phyloP scores from a whole-genome alignment of 2,113 vertebrate genomes.

The Poecilia latipinna region DNA sequence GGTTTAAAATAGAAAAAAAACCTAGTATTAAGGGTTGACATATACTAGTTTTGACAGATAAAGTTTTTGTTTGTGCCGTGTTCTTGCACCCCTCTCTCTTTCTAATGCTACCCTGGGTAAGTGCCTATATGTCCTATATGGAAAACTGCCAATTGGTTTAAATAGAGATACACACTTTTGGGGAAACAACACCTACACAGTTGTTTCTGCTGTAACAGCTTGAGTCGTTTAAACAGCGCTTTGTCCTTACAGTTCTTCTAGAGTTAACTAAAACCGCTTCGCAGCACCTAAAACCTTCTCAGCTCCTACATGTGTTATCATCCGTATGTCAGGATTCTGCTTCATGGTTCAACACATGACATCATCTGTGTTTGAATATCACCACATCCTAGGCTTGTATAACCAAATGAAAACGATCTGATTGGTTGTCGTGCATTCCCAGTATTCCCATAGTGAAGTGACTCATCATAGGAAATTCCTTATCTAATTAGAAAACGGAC shows the following conservation, averaged over 20 bases:
- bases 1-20: not conserved
- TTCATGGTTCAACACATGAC: constrained; percentile 45
- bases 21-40: not conserved
- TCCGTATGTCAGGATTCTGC: constrained; percentile 9
- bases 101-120: not conserved
- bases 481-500: constrained; percentile 23
- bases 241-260: no score
- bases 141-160: not conserved
- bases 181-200: not conserved
- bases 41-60: not conserved
- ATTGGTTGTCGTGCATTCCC: constrained; percentile 16
- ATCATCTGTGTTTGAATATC: constrained; percentile 36
- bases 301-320: constrained; percentile 25
- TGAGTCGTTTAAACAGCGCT: not conserved
- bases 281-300: not conserved
- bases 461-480: constrained; percentile 15
- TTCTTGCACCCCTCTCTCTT: no score
- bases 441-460: constrained; percentile 18
- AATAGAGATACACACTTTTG: not conserved
- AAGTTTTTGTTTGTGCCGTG: no score
- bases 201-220: not conserved
- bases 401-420: constrained; percentile 19
- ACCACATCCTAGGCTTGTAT: constrained; percentile 15
- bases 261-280: not conserved
- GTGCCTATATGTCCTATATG: not conserved